Base-by-base conservation (phyloP, 1,140 invertebrate species). In the Protaetia brevitarsis region DNA sequence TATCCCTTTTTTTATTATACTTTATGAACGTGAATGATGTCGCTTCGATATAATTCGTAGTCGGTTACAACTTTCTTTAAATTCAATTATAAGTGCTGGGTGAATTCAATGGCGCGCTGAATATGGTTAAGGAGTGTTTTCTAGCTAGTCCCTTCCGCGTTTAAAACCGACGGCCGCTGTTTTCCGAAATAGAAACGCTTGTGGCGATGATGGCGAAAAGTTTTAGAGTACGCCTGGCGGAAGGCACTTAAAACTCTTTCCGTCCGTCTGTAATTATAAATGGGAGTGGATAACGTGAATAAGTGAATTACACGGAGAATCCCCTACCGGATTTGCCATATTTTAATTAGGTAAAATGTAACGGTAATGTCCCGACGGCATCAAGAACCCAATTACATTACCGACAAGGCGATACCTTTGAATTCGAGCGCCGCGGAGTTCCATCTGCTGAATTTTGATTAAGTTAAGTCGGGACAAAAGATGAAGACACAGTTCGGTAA, bases 291-390 rank as follows among this genome's bases (percentile, higher is more conserved):
- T 64, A 62, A 67, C 66, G 61, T 41, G 45, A 64, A 64, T 67
- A 63, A 67, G 61, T 67, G 61, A 67, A 63, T 63, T 67, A 67
- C 66, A 67, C 41, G 41, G 66, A 67, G 61, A 57, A 56, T 64
- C 63, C 37, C 66, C 57, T 61, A 61, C 60, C 61, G 66, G 66
- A 67, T 67, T 67, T 67, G 61, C 61, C 60, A 67, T 67, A 67
- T 67, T 67, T 67, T 67, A 67, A 67, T 67, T 67, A 67, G 66
- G 66, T 67, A 64, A 67, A 67, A 67, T 64, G 66, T 64, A 64
- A 56, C 66, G 63, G 61, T 63, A 67, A 64, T 59, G 66, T 67
- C 45, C 61, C 61, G 62, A 26, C 51, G 62, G 61, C 56, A 67
- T 67, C 63, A 67, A 67, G 61, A 57, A 59, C 66, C 62, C 41